These are phyloP conservation scores for Nephrotoma guestfalica DNA, from an alignment of 2,888 invertebrate species.

Conservation along the genomic window DNA sequence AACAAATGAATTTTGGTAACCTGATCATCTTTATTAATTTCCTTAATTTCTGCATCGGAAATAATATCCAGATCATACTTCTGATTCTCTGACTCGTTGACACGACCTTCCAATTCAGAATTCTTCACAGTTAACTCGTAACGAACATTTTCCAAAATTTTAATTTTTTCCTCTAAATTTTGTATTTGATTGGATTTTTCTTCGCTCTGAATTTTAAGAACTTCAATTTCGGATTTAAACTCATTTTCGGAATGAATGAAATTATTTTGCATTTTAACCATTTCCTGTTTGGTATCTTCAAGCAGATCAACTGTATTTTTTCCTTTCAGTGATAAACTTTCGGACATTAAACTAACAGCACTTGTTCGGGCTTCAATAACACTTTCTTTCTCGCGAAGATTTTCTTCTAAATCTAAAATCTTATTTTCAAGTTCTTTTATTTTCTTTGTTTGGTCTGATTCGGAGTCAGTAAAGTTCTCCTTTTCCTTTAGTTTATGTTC, in stretches of 20 bases:
- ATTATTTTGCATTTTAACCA: conserved; percentile 66
- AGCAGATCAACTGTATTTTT: conserved; percentile 56
- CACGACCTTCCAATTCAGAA: conserved; percentile 30
- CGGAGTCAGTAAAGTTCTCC: conserved; percentile 12
- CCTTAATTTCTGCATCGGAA: conserved; percentile 13
- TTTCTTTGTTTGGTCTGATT: conserved; percentile 8
- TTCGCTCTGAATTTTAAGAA: conserved; percentile 38
- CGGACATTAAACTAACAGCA: conserved; percentile 61
- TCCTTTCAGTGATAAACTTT: conserved; percentile 42
- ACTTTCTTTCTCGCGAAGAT: conserved; percentile 66
- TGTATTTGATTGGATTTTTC: conserved; percentile 40
- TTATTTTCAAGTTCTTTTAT: conserved; percentile 18
- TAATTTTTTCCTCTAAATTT: conserved; percentile 41
- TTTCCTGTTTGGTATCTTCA: conserved; percentile 67
- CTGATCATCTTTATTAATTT: conserved; percentile 21
- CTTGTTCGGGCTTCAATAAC: conserved; percentile 68
- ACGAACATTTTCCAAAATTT: conserved; percentile 35
- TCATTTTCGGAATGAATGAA: conserved; percentile 54
- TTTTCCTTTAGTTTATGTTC: conserved; percentile 26
- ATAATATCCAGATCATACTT: conserved; percentile 18
- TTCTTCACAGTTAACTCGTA: conserved; percentile 37
- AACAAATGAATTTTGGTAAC: conserved; percentile 41
- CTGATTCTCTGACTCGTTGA: conserved; percentile 22
- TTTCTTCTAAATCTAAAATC: conserved; percentile 69
- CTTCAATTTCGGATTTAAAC: conserved; percentile 51